phyloP scores from a whole-genome alignment of 2,113 vertebrate genomes.

The Tetrax tetrax region DNA sequence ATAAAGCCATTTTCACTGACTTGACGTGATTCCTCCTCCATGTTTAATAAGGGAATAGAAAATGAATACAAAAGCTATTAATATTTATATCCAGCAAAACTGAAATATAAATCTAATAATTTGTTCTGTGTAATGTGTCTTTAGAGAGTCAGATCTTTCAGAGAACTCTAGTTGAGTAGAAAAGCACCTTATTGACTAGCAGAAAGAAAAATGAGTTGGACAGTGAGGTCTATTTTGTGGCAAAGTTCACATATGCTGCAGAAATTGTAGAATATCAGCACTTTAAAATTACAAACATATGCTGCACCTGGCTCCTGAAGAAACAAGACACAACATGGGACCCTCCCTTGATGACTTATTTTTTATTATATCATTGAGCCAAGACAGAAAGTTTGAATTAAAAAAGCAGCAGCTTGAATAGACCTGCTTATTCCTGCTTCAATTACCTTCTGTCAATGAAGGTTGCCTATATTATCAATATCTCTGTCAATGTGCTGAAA shows the following conservation, averaged over 20 bases:
- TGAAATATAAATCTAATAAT: not conserved
- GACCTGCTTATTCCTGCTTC: not conserved
- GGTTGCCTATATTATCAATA: constrained; percentile 12
- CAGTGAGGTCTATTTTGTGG: not conserved
- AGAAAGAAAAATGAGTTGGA: not conserved
- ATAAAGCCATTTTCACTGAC: not conserved
- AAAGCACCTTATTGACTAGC: not conserved
- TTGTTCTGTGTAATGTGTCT: not conserved
- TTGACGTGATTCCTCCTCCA: not conserved
- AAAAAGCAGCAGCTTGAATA: not conserved
- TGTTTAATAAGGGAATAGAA: not conserved
- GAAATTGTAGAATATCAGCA: constrained; percentile 48
- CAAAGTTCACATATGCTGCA: constrained; percentile 16
- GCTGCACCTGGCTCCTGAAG: constrained; percentile 22
- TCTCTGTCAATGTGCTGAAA: constrained; percentile 33
- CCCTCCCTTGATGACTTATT: constrained; percentile 17
- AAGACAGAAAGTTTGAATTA: constrained; percentile 19
- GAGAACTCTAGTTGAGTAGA: not conserved
- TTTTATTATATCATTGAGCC: constrained; percentile 37
- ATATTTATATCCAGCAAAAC: not conserved
- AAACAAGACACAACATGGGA: constrained; percentile 3
- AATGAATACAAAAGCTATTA: not conserved
- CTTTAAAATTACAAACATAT: constrained; percentile 18
- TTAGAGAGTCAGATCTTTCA: not conserved
- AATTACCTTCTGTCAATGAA: constrained; percentile 15